Percentiles rank a stretch among this genome's conserved stretches.
Conservation (phyloP, 2,888 invertebrate genomes). For the Morinoia aosen region DNA sequence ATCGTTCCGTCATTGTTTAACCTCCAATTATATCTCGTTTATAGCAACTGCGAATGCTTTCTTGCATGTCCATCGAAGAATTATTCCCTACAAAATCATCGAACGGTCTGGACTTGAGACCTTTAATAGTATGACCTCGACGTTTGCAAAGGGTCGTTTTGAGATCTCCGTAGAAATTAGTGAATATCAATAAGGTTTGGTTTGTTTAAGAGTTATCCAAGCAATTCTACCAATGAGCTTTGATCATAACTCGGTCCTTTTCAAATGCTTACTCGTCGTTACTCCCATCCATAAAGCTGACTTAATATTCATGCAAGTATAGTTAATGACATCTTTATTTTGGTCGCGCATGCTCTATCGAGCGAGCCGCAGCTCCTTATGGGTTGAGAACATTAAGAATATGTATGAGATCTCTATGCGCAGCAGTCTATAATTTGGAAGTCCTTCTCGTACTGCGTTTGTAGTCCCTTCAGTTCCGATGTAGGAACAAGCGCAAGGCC, state of each 20-base stretch:
- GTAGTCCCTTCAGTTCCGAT: not conserved
- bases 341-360: not conserved
- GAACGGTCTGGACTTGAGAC: not conserved
- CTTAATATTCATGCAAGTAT: slow-evolving; percentile 21
- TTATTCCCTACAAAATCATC: not conserved
- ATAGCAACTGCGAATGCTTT: not conserved
- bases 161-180: not conserved
- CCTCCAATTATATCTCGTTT: not conserved
- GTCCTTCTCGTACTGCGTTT: not conserved
- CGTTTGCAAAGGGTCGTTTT: not conserved
- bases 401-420: not conserved
- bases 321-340: slow-evolving; percentile 46
- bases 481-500: not conserved
- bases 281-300: slow-evolving; percentile 39
- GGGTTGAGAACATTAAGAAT: slow-evolving; percentile 15
- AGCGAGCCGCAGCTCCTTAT: slow-evolving; percentile 16
- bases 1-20: not conserved
- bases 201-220: slow-evolving; percentile 30
- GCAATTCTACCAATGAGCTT: slow-evolving; percentile 25
- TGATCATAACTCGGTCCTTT: slow-evolving; percentile 45
- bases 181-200: slow-evolving; percentile 13
- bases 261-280: slow-evolving; percentile 44
- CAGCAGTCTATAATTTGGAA: not conserved
- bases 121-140: not conserved
- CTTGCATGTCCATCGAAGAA: not conserved